phyloP scores from a whole-genome alignment of 1,140 invertebrate genomes.

The Aricia agestis region DNA sequence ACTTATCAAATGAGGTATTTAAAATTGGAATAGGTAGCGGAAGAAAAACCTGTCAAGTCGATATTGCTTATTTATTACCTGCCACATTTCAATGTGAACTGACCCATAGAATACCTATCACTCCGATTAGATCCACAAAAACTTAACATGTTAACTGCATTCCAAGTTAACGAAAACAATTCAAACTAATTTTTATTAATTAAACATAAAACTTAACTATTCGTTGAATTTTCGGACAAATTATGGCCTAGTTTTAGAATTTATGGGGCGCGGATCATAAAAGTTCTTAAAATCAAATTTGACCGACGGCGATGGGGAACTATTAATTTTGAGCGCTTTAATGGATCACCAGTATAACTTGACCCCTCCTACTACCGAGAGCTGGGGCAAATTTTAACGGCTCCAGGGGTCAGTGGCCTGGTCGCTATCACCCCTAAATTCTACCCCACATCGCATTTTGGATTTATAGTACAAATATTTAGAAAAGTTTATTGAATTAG shows the following conservation, averaged over 20 bases:
- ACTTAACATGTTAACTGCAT: neutral
- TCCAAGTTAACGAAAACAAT: neutral
- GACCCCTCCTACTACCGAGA: constrained; percentile 27
- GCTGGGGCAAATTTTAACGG: neutral
- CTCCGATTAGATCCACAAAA: no score
- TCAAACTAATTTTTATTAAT: neutral
- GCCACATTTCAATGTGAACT: no score
- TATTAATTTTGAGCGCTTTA: constrained; percentile 17
- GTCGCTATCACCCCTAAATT: neutral
- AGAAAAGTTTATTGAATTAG: constrained; percentile 14
- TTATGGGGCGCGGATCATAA: constrained; percentile 29
- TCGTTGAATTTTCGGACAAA: neutral
- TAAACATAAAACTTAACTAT: neutral
- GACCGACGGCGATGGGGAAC: neutral
- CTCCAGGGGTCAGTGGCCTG: neutral
- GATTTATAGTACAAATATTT: constrained; percentile 17
- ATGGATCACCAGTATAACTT: constrained; percentile 31
- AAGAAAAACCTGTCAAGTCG: no score
- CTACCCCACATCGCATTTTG: constrained; percentile 6
- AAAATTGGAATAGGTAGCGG: no score
- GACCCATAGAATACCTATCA: no score
- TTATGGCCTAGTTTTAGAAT: constrained; percentile 33
- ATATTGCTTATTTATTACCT: no score
- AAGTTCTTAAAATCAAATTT: constrained; percentile 4
- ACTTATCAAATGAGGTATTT: no score